phyloP scores from a whole-genome alignment of 2,113 vertebrate genomes.

The Aegotheles bennettii region DNA sequence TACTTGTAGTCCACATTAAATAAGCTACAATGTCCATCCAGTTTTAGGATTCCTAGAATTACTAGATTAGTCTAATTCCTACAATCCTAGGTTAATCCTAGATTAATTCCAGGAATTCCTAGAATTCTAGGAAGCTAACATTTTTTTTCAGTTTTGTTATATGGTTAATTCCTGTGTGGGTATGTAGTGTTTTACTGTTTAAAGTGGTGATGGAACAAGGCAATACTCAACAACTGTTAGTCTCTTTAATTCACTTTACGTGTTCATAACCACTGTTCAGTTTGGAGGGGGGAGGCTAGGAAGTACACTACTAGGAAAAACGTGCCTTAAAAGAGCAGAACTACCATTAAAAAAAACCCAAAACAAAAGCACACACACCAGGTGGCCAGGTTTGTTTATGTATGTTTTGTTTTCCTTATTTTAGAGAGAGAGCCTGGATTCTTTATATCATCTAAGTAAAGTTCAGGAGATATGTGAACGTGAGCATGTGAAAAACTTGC shows the following conservation, averaged over 20 bases:
- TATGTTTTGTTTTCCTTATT: not conserved
- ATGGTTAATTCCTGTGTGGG: not conserved
- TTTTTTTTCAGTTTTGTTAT: not conserved
- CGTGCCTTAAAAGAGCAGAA: not conserved
- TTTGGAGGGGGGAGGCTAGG: not conserved
- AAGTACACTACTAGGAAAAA: not conserved
- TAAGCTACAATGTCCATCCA: not conserved
- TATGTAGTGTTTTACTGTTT: not conserved
- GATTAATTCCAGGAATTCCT: not conserved
- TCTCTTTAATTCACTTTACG: not conserved
- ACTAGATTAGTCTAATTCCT: not conserved
- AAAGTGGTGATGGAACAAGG: not conserved
- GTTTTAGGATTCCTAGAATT: not conserved
- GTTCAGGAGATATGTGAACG: slow-evolving; percentile 78
- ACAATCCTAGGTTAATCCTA: not conserved
- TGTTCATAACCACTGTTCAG: not conserved
- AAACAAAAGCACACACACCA: too few relatives aligned
- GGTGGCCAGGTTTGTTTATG: fast-evolving
- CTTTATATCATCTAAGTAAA: slow-evolving; percentile 69
- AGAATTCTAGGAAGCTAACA: not conserved
- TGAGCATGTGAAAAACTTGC: slow-evolving; percentile 49
- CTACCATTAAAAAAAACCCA: not conserved
- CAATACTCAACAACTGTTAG: not conserved
- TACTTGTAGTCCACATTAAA: not conserved
- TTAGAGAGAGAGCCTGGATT: slow-evolving; percentile 80